phyloP scores from a whole-genome alignment of 2,113 vertebrate species.

The Octodon degus region DNA sequence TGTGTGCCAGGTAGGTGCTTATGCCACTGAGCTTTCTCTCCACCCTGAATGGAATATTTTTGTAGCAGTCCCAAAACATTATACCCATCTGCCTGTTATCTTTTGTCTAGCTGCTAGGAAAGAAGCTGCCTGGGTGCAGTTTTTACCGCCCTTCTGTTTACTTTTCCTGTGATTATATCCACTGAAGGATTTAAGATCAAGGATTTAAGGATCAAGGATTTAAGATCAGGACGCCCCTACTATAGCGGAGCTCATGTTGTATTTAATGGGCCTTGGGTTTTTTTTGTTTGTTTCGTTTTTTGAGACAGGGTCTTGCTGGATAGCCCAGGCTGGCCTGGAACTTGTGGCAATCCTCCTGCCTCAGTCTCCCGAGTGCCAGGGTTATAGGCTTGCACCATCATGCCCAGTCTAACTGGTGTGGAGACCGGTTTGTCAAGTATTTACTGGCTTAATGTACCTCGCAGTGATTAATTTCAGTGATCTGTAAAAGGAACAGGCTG shows the following conservation, averaged over 20 bases:
- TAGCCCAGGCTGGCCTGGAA: neutral
- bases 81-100: neutral
- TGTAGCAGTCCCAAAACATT: conserved; percentile 59
- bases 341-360: neutral
- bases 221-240: neutral
- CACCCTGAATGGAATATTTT: neutral
- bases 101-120: conserved; percentile 55
- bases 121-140: conserved; percentile 57
- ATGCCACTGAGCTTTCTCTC: too few species aligned
- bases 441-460: neutral
- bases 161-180: neutral
- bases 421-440: neutral
- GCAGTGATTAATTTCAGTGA: neutral
- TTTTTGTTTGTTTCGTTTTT: too few species aligned
- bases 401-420: neutral
- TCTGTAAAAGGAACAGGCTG: neutral
- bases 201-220: too few species aligned
- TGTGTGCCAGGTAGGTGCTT: too few species aligned
- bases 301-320: neutral
- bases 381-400: neutral
- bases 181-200: neutral
- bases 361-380: neutral
- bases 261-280: neutral
- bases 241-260: neutral
- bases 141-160: neutral